Base-by-base conservation (phyloP, 2,113 vertebrate genomes). In the Conger conger region DNA sequence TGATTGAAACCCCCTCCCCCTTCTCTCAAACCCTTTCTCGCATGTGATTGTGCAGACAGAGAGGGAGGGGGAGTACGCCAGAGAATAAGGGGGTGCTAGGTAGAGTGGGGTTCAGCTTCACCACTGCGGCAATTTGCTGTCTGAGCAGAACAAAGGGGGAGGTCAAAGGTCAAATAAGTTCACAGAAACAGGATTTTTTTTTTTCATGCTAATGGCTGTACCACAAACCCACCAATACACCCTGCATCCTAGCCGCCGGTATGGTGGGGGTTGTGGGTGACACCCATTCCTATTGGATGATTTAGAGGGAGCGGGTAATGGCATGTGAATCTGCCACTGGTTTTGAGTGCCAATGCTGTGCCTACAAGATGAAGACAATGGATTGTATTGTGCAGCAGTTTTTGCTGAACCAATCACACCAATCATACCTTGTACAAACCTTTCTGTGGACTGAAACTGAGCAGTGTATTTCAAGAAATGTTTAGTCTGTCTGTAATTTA, bases 161-260 rank as follows among this genome's bases (percentile, higher is more conserved):
- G 95, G 94, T 96, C 93, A 94, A 90, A 96, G 96, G 95, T 96
- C 95, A 94, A 94, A 95, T 95, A 96, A 96, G 94, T 96, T 95
- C 95, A 92, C 92, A 94, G 94, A 92, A 93, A 92, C 88, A 89
- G 89, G 85, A 86, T 80, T 93, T 93, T 96, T 93, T 93, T 96
- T 97, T 97, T 95, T 97, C 88, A 97, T 97, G 96, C 89, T 97
- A 96, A 97, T 97, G 1, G 81, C 23, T 33, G 20, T 27, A 33
- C 68, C n/a, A n/a, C 27, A 33, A 33, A n/a, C 68, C n/a, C 85
- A 85, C 77, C 83, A 33, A 73, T 79, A 68, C 85, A 85, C 82
- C 78, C 84, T 76, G 77, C 81, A 84, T 79, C 42, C 80, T 82
- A 45, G 77, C 78, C 79, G 4, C 38, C 18, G 79, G 81, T 17